Evolutionary conservation across 2,113 vertebrate genomes (phyloP), one percentile per base, ranked within the genome.

Genomic region (Seriola rivoliana): DNA sequence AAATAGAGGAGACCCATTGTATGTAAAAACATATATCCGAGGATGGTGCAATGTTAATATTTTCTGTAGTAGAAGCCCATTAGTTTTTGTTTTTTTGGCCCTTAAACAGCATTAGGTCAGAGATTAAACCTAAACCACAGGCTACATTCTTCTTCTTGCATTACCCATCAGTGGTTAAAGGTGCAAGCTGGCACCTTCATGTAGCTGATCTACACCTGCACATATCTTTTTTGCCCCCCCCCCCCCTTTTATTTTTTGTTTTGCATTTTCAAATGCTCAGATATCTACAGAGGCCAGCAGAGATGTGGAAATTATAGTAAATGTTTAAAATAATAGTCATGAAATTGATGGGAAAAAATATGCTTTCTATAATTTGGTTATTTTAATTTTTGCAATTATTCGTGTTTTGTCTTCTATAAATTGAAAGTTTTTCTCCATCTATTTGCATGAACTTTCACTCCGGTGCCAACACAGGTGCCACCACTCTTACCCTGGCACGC

Each of bases 391-490:
- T 71, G 90, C 84, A 89, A 88, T 84, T 82, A 36, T 77, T 85
- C 63, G 88, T 92, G 84, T 93, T 89, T 80, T 1, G 69, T 91
- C 87, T 58, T 84, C 85, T 82, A 84, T 87, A 59, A 84, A 86
- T 90, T 80, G 76, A 81, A 65, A 74, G 85, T 93, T 95, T 95
- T 95, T 95, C 95, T 96, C 94, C 96, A 96, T 96, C 95, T 95
- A 93, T 95, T 96, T 98, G 97, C 97, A 98, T 97, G 96, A 96
- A 96, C 94, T 95, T 95, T 96, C 93, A 95, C 95, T 95, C 93
- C 77, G 93, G 96, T 96, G 94, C 95, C 96, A 96, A 95, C 82
- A 80, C 89, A 88, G 96, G 95, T 96, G 95, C 95, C 95, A 85
- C 92, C 94, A 93, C 92, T 93, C 94, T 95, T 94, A 95, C 93